These are phyloP conservation scores for Metellina segmentata DNA, from an alignment of 2,888 invertebrate species.

Conservation along the genomic window DNA sequence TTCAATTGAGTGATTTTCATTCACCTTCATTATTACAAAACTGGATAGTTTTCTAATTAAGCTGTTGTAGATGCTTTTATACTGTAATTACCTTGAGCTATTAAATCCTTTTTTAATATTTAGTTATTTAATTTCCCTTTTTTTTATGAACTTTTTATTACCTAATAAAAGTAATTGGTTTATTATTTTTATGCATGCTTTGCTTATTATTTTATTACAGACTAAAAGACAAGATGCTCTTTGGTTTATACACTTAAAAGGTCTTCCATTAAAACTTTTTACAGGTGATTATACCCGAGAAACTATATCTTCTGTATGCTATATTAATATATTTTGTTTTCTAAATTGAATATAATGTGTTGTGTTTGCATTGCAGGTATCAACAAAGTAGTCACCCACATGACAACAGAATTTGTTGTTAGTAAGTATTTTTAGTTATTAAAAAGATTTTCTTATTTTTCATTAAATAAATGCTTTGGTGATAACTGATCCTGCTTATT, in stretches of 20 bases:
- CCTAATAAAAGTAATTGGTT: not conserved
- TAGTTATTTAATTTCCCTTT: not conserved
- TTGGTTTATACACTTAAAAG: constrained; percentile 71
- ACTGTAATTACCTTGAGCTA: not conserved
- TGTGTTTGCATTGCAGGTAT: constrained; percentile 79
- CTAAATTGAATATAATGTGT: constrained; percentile 1
- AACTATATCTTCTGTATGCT: not conserved
- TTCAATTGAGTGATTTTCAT: no score
- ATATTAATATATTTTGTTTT: constrained; percentile 3
- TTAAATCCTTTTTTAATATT: not conserved
- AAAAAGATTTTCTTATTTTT: not conserved
- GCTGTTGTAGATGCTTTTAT: not conserved
- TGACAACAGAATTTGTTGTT: constrained; percentile 64
- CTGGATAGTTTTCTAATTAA: not conserved
- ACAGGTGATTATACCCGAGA: constrained; percentile 42
- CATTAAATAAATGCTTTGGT: not conserved
- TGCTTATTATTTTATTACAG: constrained; percentile 46
- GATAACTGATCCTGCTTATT: not conserved
- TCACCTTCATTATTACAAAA: not conserved
- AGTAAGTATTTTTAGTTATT: constrained; percentile 56
- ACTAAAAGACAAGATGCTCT: constrained; percentile 71
- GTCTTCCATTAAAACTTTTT: constrained; percentile 57
- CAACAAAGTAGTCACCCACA: constrained; percentile 58
- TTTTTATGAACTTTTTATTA: not conserved
- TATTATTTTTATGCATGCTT: not conserved